Evolutionary conservation across 2,888 invertebrate genomes (phyloP).

Genomic region (Prostheceraeus crozeri): DNA sequence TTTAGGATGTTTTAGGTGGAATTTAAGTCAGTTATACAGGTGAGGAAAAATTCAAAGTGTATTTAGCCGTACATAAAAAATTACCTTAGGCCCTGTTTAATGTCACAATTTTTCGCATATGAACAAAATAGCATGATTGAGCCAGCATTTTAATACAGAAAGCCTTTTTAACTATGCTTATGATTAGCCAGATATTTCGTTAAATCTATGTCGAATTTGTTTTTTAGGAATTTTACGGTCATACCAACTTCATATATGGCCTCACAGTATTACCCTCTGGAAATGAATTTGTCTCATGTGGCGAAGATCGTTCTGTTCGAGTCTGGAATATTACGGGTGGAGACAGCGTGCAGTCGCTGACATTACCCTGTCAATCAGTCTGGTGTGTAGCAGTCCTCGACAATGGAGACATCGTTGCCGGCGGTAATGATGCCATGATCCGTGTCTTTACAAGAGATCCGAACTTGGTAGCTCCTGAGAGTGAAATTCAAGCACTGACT

Average conservation of each 20-base stretch:
- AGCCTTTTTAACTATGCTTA: no score
- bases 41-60: no score
- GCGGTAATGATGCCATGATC: slow-evolving; percentile 75
- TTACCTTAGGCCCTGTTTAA: no score
- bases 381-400: slow-evolving; percentile 74
- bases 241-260: slow-evolving; percentile 76
- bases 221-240: slow-evolving; percentile 69
- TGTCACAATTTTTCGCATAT: no score
- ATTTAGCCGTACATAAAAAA: no score
- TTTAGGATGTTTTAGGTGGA: no score
- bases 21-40: no score
- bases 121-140: no score
- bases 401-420: slow-evolving; percentile 83
- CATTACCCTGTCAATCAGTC: slow-evolving; percentile 75
- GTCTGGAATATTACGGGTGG: slow-evolving; percentile 66
- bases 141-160: no score
- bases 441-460: slow-evolving; percentile 74
- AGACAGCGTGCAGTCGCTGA: slow-evolving; percentile 62
- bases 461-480: slow-evolving; percentile 58
- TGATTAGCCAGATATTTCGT: no score
- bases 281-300: slow-evolving; percentile 67
- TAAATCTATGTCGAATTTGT: no score
- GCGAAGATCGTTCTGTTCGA: slow-evolving; percentile 78
- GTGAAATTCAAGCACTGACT: neutral
- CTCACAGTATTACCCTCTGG: slow-evolving; percentile 58